These are phyloP conservation scores for Sphecodes monilicornis DNA, from an alignment of 2,888 invertebrate species.

Conservation along the genomic window DNA sequence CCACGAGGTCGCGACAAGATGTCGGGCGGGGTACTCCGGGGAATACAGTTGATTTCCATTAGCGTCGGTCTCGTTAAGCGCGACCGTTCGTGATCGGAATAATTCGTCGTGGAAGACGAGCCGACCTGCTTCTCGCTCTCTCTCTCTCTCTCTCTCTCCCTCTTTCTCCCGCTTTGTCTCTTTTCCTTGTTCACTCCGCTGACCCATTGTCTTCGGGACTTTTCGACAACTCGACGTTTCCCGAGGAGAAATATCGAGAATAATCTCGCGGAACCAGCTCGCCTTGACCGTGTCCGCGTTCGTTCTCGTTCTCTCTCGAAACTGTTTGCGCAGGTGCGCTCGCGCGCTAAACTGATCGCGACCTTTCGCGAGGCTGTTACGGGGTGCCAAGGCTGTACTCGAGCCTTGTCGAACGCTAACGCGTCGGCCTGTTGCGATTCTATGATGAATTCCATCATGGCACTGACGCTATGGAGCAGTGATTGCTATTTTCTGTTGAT, in stretches of 20 bases:
- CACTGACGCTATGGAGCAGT: background rate
- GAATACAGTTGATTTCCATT: constrained; percentile 45
- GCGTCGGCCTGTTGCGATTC: background rate
- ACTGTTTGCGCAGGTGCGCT: background rate
- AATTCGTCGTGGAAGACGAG: background rate
- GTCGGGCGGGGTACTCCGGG: background rate
- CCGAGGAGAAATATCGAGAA: background rate
- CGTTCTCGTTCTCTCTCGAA: background rate
- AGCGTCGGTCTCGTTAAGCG: constrained; percentile 45
- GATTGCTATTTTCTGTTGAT: too few relatives aligned
- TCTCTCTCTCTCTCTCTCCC: background rate
- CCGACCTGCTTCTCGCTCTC: background rate
- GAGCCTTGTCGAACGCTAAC: background rate
- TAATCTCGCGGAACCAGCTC: background rate
- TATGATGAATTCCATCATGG: too few relatives aligned
- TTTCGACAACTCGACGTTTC: background rate
- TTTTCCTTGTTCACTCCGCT: background rate
- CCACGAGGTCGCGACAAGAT: constrained; percentile 31
- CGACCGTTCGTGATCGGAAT: constrained; percentile 40
- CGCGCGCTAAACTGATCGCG: background rate
- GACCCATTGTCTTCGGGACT: background rate
- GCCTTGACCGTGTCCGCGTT: constrained; percentile 2
- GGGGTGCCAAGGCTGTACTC: background rate
- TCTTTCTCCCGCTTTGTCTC: background rate
- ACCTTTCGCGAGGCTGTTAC: background rate